Base-by-base conservation (phyloP, 1,140 invertebrate species). In the Sinonovacula constricta region DNA sequence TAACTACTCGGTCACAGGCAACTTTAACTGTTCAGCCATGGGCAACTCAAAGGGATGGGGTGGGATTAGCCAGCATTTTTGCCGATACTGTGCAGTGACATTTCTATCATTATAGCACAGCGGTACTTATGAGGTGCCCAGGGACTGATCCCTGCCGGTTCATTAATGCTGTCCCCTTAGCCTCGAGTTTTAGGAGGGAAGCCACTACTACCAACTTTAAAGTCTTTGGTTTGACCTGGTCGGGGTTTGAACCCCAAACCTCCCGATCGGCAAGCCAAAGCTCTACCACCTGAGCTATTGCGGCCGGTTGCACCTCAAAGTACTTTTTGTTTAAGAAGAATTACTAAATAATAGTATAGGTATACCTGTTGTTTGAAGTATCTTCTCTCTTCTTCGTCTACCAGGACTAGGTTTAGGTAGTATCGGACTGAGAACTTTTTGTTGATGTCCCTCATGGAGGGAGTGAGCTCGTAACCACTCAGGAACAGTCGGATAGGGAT, bases 391-490 rank as follows among this genome's bases (percentile, higher is more conserved):
- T 99, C 99, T 81, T 99, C 99, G 90, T 99, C 99, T 93, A 99
- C 98, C 7, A 99, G 93, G 49, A 99, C 99, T 79, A 99, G 92
- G 93, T 99, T 99, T 28, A 99, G 93, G 91, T 98, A 99, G 92
- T 99, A 99, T 82, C 97, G 94, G 7, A 99, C 98, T 79, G 98
- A 99, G 91, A 99, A 99, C 89, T 99, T 99, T 90, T 99, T 99
- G 89, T 99, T 99, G 60, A 99, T 98, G 88, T 99, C 99, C 75
- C 97, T 94, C 98, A 99, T 99, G 3, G 98, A 99, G n/a, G 99
- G 98, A 31, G 98, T 99, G 39, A 99, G 92, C 90, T 99, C 98
- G 89, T 99, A 99, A 2, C 98, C 98, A 84, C 97, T 97, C 74
- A 99, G 91, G 91, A 99, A 99, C 33, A 99, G 96, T 83, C 99